Conservation (phyloP, 2,797 vertebrate genomes). For the Gephyroberyx darwinii region DNA sequence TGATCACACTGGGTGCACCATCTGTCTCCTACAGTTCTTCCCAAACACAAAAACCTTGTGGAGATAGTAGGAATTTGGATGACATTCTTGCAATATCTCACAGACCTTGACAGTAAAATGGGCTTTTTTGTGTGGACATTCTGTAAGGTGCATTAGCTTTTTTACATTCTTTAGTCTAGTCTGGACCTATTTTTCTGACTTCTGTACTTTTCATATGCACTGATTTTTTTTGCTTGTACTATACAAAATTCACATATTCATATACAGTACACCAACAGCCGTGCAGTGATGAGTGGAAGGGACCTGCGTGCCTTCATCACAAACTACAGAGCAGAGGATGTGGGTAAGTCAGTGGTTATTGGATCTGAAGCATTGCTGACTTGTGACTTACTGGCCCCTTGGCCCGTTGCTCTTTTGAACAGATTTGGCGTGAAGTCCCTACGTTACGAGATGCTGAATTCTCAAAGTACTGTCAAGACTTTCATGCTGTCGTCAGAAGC, state of each 20-base stretch:
- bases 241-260: slow-evolving; percentile 22
- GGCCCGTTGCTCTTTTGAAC: slow-evolving; percentile 38
- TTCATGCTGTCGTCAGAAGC: slow-evolving; percentile 58
- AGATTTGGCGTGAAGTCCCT: slow-evolving; percentile 50
- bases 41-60: slow-evolving; percentile 17
- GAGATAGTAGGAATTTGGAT: slow-evolving; percentile 2
- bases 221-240: slow-evolving; percentile 13
- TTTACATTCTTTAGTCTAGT: slow-evolving; percentile 25
- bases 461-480: slow-evolving; percentile 47
- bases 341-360: slow-evolving; percentile 77
- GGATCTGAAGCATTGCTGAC: slow-evolving; percentile 22
- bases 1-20: slow-evolving; percentile 29
- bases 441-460: slow-evolving; percentile 44
- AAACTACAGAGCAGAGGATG: slow-evolving; percentile 66
- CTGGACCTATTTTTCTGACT: slow-evolving; percentile 23
- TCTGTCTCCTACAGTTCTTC: slow-evolving; percentile 26
- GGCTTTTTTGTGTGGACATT: slow-evolving; percentile 15
- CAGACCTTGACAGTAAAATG: slow-evolving; percentile 50
- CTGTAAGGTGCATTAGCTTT: background rate
- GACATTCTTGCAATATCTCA: slow-evolving; percentile 50
- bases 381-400: slow-evolving; percentile 43
- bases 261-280: slow-evolving; percentile 54
- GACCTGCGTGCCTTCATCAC: slow-evolving; percentile 66
- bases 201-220: slow-evolving; percentile 1
- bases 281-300: slow-evolving; percentile 75